Base-by-base conservation (phyloP, 2,797 vertebrate genomes). In the Eulemur coronatus region DNA sequence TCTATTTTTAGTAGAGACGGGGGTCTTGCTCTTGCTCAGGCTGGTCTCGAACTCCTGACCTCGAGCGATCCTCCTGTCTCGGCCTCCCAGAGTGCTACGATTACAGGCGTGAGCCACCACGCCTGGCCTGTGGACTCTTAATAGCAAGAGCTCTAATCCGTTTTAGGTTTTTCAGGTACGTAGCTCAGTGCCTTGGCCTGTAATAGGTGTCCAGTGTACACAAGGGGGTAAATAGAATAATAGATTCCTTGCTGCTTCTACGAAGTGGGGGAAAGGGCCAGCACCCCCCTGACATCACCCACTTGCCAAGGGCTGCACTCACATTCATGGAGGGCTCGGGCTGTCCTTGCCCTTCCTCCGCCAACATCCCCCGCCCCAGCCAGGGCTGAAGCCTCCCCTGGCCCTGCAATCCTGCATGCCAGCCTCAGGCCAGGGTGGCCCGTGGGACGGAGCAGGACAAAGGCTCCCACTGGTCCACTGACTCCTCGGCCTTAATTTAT, bases 401-500 rank as follows among this genome's bases (percentile, higher is more conserved):
- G 38, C 8, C 69, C 52, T 12, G 9, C 33, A 38, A 0, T 43
- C 38, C 69, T 20, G 1, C 6, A 1, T 7, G n/a, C 75, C 63
- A 41, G 69, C 70, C 89, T 86, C 3, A 1, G 91, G 81, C 7
- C 0, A 79, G 69, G 59, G 79, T 73, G 93, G 55, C 91, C 89
- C 0, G 20, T 46, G 92, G 90, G 78, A 89, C 78, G 5, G 2
- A 14, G 76, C 18, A 20, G 94, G 89, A 52, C 4, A 0, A 33
- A 67, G 38, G 22, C 75, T 76, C 95, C 92, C 0, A 59, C 94
- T 92, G 38, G 81, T 0, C 4, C 10, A 0, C 0, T 1, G 82
- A 18, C 65, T 61, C 61, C 85, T 97, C 15, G 6, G 52, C 41
- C 96, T 95, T 96, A 63, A 98, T 98, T 98, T 93, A n/a, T 75